Base-by-base conservation (phyloP, 1,140 invertebrate species). In the Cecropterus lyciades region DNA sequence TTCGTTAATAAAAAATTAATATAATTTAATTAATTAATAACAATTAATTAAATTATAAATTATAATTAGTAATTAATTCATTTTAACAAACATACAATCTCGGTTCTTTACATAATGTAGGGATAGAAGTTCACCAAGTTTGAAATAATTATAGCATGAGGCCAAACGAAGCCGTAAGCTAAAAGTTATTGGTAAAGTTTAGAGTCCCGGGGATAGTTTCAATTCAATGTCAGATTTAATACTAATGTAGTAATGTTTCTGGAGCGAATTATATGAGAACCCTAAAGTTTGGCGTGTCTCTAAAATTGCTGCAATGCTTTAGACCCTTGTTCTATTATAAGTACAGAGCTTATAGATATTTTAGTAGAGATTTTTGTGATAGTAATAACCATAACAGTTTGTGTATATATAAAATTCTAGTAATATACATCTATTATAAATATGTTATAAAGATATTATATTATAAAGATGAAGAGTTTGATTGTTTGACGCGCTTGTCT, bases 171-270 rank as follows among this genome's bases (percentile, higher is more conserved):
- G 24, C 43, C 27, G 56, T 48, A 30, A 60, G 37, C 65, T 46
- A 24, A 60, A 60, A 67, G 65, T 67, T 60, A 62, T 62, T 62
- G 40, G 15, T 33, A 42, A 53, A 60, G 49, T 52, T 60, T 66
- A 16, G 30, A 52, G 27, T 67, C 65, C 37, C 56, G 33, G 40
- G 46, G 56, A 60, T 60, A 60, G 56, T 60, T 67, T 62, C 40
- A 60, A 67, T 53, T 53, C 37, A 48, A 57, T 49, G 64, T 56
- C 55, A 66, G 53, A 48, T 66, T 53, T 65, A 65, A 56, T 56
- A 37, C 37, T 42, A 56, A 56, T 56, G 53, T 43, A 56, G 53
- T 43, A 56, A 56, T 56, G 53, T 56, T 56, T 56, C 52, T 56
- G 52, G 52, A 14, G 53, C 30, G n/a, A 56, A 56, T 56, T 56